Conservation (phyloP, 2,113 vertebrate species). For the Scolopax mira region DNA sequence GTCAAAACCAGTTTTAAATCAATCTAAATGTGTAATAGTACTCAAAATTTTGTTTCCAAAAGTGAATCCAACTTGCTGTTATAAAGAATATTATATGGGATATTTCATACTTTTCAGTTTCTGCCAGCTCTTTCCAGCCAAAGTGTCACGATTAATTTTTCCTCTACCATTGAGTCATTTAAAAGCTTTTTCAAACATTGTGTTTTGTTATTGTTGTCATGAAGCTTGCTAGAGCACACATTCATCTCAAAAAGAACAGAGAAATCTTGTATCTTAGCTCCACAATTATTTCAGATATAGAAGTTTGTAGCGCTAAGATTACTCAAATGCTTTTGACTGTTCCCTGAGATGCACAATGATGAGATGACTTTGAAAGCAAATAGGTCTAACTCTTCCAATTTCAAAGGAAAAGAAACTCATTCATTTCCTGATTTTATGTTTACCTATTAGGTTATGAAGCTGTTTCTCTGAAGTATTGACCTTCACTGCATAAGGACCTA, state of each 20-base stretch:
- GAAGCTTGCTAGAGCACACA: neutral
- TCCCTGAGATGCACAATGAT: neutral
- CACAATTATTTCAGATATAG: neutral
- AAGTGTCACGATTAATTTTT: conserved; percentile 33
- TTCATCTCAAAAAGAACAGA: neutral
- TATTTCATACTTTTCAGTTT: conserved; percentile 28
- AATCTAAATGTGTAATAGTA: conserved; percentile 35
- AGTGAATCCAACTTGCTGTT: conserved; percentile 10
- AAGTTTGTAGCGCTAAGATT: neutral
- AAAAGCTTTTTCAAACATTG: conserved; percentile 36
- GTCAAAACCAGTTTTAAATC: conserved; percentile 59
- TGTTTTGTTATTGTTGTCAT: neutral
- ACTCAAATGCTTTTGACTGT: neutral
- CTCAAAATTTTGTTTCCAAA: conserved; percentile 61
- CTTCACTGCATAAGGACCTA: neutral
- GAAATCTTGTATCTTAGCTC: neutral
- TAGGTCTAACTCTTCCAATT: fast-evolving
- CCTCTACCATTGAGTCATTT: conserved; percentile 6
- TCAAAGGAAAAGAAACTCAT: neutral
- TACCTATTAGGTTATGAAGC: neutral
- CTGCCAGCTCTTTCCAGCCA: conserved; percentile 16
- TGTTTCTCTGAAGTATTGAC: neutral
- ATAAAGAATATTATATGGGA: neutral
- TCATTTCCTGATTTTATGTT: neutral
- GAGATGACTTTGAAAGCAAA: neutral